Evolutionary conservation across 92 coral and sea anemone species (phyloP), one percentile per base, ranked within the genome.

Genomic region (Epizoanthus scotinus): DNA sequence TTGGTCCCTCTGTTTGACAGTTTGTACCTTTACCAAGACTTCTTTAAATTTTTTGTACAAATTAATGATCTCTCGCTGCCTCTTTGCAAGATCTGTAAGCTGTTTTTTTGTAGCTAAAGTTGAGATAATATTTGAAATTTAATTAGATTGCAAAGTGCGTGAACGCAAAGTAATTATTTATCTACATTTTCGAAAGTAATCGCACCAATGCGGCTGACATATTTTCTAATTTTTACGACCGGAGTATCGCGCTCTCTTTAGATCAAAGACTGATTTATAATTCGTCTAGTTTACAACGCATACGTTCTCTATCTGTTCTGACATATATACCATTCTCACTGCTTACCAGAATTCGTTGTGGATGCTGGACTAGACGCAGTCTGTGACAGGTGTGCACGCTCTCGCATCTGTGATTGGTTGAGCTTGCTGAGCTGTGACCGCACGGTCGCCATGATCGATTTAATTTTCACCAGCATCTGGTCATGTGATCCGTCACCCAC

Each of bases 1-100:
- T 63, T 73, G 52, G 54, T 70, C 65, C 49, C 25, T 80, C n/a
- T 63, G 38, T 77, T 90, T 93, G 25, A 88, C 58, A 8, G 71
- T 31, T 70, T 85, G 91, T 10, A 90, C 60, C 82, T 83, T 87
- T 8, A 47, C 75, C 70, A 93, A 64, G 5, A 87, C 79, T 5
- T 86, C 89, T 70, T 90, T 88, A 47, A 88, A 89, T 57, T 87
- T 67, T 7, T 83, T 86, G 25, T 90, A 88, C 36, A 85, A 78
- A 9, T 26, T 80, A 18, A 93, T 65, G 26, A 93, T 57, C 75
- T 86, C 78, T 74, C 82, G 89, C 78, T 93, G 97, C 42, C 86
- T 89, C 49, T 61, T 27, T 4, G 97, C 91, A 66, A 93, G 94
- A 5, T 81, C 68, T 42, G 65, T 63, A 6, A 93, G 52, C 44